These are phyloP conservation scores for Nowickia ferox DNA, from an alignment of 2,888 invertebrate species.

Conservation along the genomic window DNA sequence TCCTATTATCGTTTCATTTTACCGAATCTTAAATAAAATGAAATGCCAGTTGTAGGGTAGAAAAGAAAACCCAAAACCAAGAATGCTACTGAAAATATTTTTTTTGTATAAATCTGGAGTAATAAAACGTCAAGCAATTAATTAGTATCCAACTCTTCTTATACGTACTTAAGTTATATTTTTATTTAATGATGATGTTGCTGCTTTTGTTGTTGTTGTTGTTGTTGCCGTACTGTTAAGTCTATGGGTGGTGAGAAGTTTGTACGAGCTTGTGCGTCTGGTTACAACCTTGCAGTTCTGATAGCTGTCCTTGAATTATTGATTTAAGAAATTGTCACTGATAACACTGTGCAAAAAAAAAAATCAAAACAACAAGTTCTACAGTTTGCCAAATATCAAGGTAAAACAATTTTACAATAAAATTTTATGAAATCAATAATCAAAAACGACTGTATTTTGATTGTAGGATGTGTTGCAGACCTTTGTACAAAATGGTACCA, in stretches of 20 bases:
- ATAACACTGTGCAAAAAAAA: not conserved
- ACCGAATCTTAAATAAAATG: too few relatives aligned
- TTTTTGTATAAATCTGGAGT: conserved; percentile 48
- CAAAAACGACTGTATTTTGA: too few relatives aligned
- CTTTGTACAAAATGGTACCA: too few relatives aligned
- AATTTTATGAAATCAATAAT: too few relatives aligned
- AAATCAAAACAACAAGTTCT: too few relatives aligned
- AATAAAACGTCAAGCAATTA: conserved; percentile 67
- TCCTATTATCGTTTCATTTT: too few relatives aligned
- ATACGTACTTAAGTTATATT: conserved; percentile 51
- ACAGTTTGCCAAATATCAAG: too few relatives aligned
- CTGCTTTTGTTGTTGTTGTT: not conserved
- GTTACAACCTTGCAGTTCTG: conserved; percentile 19
- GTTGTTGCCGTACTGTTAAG: conserved; percentile 13
- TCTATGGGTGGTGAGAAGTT: not conserved
- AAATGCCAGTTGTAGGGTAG: conserved; percentile 9
- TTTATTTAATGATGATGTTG: conserved; percentile 28
- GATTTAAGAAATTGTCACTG: not conserved
- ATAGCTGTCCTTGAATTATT: not conserved
- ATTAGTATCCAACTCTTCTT: conserved; percentile 66
- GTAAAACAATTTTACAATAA: too few relatives aligned
- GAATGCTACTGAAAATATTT: conserved; percentile 39
- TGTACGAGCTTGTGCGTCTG: conserved; percentile 13
- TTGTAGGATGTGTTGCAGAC: too few relatives aligned
- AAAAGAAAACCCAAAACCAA: conserved; percentile 13